Conservation (phyloP, 2,888 invertebrate species). For the Spodoptera littoralis region DNA sequence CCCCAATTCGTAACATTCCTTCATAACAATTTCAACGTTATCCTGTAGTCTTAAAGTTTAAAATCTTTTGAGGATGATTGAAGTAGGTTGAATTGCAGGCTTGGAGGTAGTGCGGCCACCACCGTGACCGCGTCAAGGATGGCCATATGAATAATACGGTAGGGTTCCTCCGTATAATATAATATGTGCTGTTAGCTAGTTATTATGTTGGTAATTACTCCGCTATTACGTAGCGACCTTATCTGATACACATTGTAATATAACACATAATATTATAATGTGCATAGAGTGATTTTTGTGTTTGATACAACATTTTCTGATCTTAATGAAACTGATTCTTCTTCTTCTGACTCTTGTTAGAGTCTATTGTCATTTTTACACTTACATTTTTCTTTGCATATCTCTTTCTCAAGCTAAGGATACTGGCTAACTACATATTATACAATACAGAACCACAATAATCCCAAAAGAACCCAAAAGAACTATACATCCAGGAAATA, state of each 20-base stretch:
- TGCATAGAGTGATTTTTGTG: background rate
- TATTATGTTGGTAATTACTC: constrained; percentile 34
- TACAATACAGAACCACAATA: constrained; percentile 49
- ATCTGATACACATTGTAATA: constrained; percentile 7
- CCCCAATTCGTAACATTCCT: too few relatives aligned
- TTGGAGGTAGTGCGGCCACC: constrained; percentile 47
- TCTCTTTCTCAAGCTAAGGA: too few relatives aligned
- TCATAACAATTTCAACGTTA: too few relatives aligned
- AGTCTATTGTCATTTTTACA: too few relatives aligned
- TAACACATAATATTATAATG: constrained; percentile 4
- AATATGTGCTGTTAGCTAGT: constrained; percentile 17
- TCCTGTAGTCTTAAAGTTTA: too few relatives aligned
- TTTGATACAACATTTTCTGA: too few relatives aligned
- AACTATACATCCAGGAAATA: constrained; percentile 70
- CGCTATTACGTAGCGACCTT: constrained; percentile 10
- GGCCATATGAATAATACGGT: constrained; percentile 49
- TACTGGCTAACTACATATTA: background rate
- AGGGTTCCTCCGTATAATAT: constrained; percentile 34
- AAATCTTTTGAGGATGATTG: too few relatives aligned
- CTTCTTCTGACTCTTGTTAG: too few relatives aligned
- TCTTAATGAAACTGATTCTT: too few relatives aligned
- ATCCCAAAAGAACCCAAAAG: constrained; percentile 4
- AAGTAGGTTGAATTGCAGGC: too few relatives aligned
- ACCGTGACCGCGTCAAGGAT: constrained; percentile 61
- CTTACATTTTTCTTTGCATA: too few relatives aligned